Conservation (phyloP, 1,140 invertebrate genomes). For the Dendrolimus punctatus region DNA sequence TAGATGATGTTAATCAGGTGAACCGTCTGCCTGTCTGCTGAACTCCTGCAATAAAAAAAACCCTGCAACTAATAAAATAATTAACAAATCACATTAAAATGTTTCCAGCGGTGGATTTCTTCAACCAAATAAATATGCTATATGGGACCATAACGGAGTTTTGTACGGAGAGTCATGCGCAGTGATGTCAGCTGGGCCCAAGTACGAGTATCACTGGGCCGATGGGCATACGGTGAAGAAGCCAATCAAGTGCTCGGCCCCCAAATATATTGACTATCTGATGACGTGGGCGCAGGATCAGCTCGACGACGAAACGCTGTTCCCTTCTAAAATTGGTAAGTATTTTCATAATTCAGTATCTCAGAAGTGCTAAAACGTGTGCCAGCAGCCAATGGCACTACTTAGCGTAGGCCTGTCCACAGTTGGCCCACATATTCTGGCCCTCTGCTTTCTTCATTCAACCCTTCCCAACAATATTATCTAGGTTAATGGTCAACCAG, state of each 20-base stretch:
- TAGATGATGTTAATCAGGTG: no score
- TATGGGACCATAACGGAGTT: conserved; percentile 99
- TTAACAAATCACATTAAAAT: neutral
- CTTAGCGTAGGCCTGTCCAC: no score
- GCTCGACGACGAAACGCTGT: conserved; percentile 97
- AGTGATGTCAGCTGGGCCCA: conserved; percentile 98
- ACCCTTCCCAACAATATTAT: no score
- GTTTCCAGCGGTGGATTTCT: conserved; percentile 95
- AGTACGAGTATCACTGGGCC: conserved; percentile 99
- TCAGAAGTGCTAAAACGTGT: no score
- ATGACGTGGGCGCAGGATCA: conserved; percentile 99
- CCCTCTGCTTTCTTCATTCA: no score
- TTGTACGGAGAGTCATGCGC: conserved; percentile 98
- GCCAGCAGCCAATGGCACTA: no score
- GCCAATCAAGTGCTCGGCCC: conserved; percentile 99
- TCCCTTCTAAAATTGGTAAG: conserved; percentile 98
- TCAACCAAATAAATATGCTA: conserved; percentile 99
- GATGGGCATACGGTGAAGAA: conserved; percentile 99
- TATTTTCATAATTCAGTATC: neutral
- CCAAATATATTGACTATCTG: conserved; percentile 99
- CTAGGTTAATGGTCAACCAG: no score
- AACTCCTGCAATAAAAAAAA: no score
- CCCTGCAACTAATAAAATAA: no score
- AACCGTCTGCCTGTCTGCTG: no score
- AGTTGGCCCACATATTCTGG: no score